These are phyloP conservation scores for Rallus limicola DNA, from an alignment of 2,113 vertebrate species.

Conservation along the genomic window DNA sequence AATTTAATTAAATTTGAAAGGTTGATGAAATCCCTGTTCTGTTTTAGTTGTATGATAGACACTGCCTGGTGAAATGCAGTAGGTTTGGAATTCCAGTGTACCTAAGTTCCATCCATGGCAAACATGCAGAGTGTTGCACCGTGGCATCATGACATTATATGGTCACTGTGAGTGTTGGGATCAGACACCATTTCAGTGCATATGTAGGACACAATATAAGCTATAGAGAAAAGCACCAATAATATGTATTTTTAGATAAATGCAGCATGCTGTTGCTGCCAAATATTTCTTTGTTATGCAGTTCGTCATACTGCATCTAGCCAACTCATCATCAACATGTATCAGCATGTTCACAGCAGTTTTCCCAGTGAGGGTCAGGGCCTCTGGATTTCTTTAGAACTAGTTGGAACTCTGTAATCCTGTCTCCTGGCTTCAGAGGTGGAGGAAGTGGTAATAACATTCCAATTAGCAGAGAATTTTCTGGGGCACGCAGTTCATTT, in stretches of 20 bases:
- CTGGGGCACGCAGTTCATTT: neutral
- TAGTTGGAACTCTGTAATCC: neutral
- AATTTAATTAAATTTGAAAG: neutral
- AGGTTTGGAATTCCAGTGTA: neutral
- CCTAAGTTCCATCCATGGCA: neutral
- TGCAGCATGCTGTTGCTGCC: neutral
- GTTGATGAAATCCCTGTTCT: neutral
- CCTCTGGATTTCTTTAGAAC: slow-evolving; percentile 1
- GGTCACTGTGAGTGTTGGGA: neutral
- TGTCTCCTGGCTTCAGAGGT: neutral
- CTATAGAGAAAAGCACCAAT: neutral
- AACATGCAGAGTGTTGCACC: neutral
- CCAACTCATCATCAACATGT: neutral
- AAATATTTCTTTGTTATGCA: slow-evolving; percentile 25
- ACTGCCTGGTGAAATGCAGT: neutral
- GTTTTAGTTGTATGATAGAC: neutral
- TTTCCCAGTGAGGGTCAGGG: neutral
- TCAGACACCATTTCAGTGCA: neutral
- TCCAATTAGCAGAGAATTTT: neutral
- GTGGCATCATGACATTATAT: accelerated
- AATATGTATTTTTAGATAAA: slow-evolving; percentile 17
- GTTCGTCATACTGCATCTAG: slow-evolving; percentile 23
- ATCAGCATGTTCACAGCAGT: neutral
- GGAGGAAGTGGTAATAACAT: neutral
- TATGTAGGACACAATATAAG: neutral